Evolutionary conservation across 2,888 invertebrate genomes (phyloP), one percentile per base, ranked within the genome.

Genomic region (Folsomia manolachei): DNA sequence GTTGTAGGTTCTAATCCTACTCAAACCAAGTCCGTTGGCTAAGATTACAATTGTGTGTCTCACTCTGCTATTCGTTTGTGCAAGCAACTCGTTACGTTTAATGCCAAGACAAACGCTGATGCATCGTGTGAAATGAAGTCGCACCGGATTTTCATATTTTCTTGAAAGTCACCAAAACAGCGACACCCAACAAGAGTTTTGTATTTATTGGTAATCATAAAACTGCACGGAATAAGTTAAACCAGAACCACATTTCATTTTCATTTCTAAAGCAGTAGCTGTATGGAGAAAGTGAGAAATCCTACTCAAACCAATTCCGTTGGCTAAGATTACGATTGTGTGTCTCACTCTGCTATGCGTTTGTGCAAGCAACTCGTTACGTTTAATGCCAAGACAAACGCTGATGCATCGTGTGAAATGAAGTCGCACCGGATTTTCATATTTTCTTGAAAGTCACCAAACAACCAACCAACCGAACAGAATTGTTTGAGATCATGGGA

Each of bases 181-280:
- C n/a, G 39, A 39, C 14, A 39, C 39, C 4, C 39, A 39, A 25
- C 25, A 63, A 21, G 63, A 63, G 25, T 63, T 63, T 19, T n/a
- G 63, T 63, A 63, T 63, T 63, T 63, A 63, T 63, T 63, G 63
- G 63, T 27, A 63, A 63, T 63, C 26, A 27, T 27, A 63, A 63
- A 63, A 63, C 27, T 63, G 27, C 27, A 63, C 27, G 27, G 26
- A 11, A 56, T 39, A 39, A 39, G 39, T 39, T 39, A 4, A 39
- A 14, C 7, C 39, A 14, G 14, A 39, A 39, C 39, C 39, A 39
- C 39, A 39, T 39, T 39, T 39, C 39, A 39, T 39, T 39, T 39
- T 14, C 14, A 39, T 39, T 9, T 9, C 39, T 4, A 9, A 14
- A 39, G 39, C 14, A 39, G 7, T n/a, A 4, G 39, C 39, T 14